Base-by-base conservation (phyloP, 2,797 vertebrate genomes). In the Coreius guichenoti region DNA sequence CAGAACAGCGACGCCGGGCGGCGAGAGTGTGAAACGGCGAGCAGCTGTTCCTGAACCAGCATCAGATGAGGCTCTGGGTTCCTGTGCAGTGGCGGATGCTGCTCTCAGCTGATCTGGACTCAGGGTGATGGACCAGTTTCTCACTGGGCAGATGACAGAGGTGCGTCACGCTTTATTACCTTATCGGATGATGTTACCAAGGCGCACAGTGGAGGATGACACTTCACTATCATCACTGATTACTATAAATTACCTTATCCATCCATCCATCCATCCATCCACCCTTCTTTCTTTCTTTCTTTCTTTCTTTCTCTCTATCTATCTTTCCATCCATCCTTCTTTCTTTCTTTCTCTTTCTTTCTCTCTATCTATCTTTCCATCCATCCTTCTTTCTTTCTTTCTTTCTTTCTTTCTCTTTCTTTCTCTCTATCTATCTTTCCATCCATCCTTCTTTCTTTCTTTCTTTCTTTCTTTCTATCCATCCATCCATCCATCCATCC, bases 41-140 rank as follows among this genome's bases (percentile, higher is more conserved):
- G 26, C 61, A 5, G 63, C 82, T 76, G 82, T 51, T 76, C 61
- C 82, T 77, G 82, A 65, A 68, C 16, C 82, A 45, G 82, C 70
- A 2, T 56, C 82, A 23, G 8, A 5, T 23, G 61, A 11, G 49
- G 54, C 39, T n/a, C 14, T 19, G 2, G n/a, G 26, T 31, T 51
- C 51, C 7, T 70, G 8, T 43, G 29, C 73, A 6, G 39, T n/a
- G 73, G 47, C 36, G 45, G 47, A n/a, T 19, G 74, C 17, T 39
- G 23, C 17, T 8, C 54, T 69, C 54, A 21, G 16, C 88, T 86
- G 87, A 82, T 84, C 81, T 86, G 78, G 81, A 67, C 49, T 87
- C 88, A 88, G 87, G 0, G 3, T 39, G 12, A 31, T 4, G n/a
- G 43, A 54, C 63, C 47, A 29, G 61, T 68, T 68, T 84, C 82